Evolutionary conservation across 2,888 invertebrate species (phyloP).

Genomic region (Dascillus cervinus): DNA sequence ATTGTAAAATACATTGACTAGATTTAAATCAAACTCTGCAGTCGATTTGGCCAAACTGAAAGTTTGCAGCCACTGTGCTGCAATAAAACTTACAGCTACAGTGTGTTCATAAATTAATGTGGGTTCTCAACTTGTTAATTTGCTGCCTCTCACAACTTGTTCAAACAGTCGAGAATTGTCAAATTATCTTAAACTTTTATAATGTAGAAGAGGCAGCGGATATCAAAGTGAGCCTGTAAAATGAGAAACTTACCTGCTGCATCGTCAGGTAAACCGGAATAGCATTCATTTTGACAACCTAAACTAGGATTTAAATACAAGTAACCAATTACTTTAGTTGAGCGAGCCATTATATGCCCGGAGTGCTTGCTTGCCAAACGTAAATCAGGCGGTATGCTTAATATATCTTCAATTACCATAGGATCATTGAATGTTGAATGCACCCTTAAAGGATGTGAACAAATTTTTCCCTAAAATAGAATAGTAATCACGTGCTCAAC

Average conservation of each 20-base stretch:
- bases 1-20: conserved; percentile 54
- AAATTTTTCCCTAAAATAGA: conserved; percentile 62
- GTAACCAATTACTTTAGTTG: conserved; percentile 49
- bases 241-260: conserved; percentile 57
- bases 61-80: conserved; percentile 56
- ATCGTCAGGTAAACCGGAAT: conserved; percentile 63
- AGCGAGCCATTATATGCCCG: conserved; percentile 45
- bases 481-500: neutral
- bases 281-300: conserved; percentile 66
- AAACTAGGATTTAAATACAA: conserved; percentile 66
- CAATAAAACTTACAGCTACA: too few relatives aligned
- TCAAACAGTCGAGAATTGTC: too few relatives aligned
- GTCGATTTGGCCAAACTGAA: conserved; percentile 56
- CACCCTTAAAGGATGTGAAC: conserved; percentile 67
- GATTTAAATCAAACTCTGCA: conserved; percentile 61
- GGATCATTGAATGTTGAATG: conserved; percentile 73
- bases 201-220: too few relatives aligned
- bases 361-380: conserved; percentile 50
- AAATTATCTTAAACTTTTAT: too few relatives aligned
- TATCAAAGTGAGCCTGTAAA: too few relatives aligned
- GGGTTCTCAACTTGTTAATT: too few relatives aligned
- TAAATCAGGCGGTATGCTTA: conserved; percentile 55
- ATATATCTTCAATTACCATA: conserved; percentile 66
- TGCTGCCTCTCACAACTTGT: too few relatives aligned
- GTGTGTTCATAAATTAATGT: too few relatives aligned